Evolutionary conservation across 2,113 vertebrate species (phyloP).

Genomic region (Anhinga rufa): DNA sequence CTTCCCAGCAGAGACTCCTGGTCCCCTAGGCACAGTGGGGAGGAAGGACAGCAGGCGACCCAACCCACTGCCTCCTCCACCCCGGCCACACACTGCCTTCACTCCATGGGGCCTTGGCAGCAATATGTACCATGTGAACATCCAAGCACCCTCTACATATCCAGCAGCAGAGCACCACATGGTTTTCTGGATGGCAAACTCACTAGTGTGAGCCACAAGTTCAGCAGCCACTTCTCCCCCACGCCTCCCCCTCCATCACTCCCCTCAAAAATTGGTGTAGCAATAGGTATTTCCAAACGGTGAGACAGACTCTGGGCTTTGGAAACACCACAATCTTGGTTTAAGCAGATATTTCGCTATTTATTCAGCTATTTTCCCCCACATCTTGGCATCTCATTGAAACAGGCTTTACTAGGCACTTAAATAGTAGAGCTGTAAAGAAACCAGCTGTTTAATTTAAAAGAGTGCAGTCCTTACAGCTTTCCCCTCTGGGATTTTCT

Average conservation of each 20-base stretch:
- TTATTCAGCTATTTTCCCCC: not conserved
- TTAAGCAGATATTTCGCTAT: not conserved
- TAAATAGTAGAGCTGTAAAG: not conserved
- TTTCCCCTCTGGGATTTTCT: not conserved
- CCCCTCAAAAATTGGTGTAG: not conserved
- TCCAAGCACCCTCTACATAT: not conserved
- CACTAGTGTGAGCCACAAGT: not conserved
- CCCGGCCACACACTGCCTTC: not conserved
- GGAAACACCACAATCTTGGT: not conserved
- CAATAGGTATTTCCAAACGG: not conserved
- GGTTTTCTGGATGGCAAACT: not conserved
- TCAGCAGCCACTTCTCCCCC: accelerated
- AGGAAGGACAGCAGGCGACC: not conserved
- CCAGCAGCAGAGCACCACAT: not conserved
- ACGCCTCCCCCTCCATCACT: not conserved
- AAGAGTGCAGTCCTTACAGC: not conserved
- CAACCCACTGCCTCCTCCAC: not conserved
- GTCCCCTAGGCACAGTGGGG: not conserved
- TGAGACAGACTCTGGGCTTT: not conserved
- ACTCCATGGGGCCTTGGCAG: accelerated
- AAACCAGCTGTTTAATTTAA: not conserved
- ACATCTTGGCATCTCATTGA: not conserved
- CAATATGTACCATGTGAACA: accelerated
- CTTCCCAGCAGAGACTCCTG: not conserved
- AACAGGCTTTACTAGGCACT: not conserved